Percentiles rank a stretch among this genome's conserved stretches.
Evolutionary conservation across 2,797 vertebrate genomes (phyloP).

Genomic region (Mormyrus hasselquistii): DNA sequence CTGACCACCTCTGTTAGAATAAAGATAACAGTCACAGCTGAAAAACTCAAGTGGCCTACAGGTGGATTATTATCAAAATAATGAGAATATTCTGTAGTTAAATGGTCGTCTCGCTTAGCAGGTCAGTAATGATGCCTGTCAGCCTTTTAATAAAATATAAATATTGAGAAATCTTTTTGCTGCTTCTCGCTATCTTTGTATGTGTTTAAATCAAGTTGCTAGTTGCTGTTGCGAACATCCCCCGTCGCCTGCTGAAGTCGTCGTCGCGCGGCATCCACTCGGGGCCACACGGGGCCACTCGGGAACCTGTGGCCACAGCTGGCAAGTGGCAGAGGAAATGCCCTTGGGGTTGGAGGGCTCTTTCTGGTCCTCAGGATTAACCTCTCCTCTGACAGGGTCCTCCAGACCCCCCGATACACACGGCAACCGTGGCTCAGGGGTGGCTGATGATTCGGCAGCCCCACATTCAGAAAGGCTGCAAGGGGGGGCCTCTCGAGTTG

Average conservation of each 20-base stretch:
- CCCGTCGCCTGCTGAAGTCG: not conserved
- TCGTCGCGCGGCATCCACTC: slow-evolving; percentile 18
- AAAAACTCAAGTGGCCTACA: not conserved
- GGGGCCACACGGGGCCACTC: slow-evolving; percentile 40
- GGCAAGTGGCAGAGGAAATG: slow-evolving; percentile 65
- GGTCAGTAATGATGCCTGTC: not conserved
- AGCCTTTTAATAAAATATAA: not conserved
- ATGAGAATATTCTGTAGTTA: not conserved
- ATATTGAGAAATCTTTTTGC: not conserved
- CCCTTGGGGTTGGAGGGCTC: slow-evolving; percentile 53
- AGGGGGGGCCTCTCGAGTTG: not conserved
- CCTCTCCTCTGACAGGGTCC: slow-evolving; percentile 6
- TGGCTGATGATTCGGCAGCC: not conserved
- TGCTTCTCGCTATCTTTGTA: not conserved
- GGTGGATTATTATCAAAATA: not conserved
- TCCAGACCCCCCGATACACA: not conserved
- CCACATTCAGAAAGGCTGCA: not conserved
- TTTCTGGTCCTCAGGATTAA: slow-evolving; percentile 14
- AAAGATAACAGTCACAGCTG: not conserved
- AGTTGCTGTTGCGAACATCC: slow-evolving; percentile 12
- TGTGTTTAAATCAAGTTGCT: not conserved
- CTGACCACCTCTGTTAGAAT: not conserved
- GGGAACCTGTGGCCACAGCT: slow-evolving; percentile 63
- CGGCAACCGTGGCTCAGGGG: not conserved
- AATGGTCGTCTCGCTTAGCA: not conserved